A percentile compares a stretch with the other conserved stretches of the same genome.
These are phyloP conservation scores for Myiagra hebetior DNA, from an alignment of 2,113 vertebrate genomes.

Conservation along the genomic window DNA sequence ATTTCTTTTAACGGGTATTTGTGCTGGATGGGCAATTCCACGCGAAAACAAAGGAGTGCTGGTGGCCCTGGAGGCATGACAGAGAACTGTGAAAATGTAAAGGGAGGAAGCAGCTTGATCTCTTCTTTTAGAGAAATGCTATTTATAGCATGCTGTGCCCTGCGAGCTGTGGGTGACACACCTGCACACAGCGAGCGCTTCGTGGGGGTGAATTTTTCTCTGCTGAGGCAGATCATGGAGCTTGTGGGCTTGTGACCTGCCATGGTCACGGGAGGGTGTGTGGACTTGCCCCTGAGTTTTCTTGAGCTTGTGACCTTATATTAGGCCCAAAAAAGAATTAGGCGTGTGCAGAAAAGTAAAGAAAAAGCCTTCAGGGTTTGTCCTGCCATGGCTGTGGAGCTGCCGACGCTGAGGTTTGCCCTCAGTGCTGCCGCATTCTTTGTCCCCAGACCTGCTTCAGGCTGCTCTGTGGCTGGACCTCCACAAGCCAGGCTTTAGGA, in stretches of 20 bases:
- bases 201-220: neutral
- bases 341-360: neutral
- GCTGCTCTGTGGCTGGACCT: neutral
- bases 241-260: neutral
- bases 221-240: neutral
- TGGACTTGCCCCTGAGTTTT: neutral
- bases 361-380: neutral
- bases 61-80: neutral
- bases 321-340: neutral
- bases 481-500: neutral
- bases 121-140: neutral
- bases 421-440: accelerated
- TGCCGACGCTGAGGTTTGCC: accelerated
- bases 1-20: neutral
- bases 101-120: neutral
- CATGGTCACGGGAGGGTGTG: accelerated
- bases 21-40: too few relatives aligned
- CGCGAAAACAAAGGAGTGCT: neutral
- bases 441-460: neutral
- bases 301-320: neutral
- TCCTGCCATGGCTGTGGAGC: neutral
- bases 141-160: neutral
- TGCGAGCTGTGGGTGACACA: neutral
- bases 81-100: neutral
- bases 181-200: accelerated